Conservation (phyloP, 1,140 invertebrate species). For the Eriocheir sinensis region DNA sequence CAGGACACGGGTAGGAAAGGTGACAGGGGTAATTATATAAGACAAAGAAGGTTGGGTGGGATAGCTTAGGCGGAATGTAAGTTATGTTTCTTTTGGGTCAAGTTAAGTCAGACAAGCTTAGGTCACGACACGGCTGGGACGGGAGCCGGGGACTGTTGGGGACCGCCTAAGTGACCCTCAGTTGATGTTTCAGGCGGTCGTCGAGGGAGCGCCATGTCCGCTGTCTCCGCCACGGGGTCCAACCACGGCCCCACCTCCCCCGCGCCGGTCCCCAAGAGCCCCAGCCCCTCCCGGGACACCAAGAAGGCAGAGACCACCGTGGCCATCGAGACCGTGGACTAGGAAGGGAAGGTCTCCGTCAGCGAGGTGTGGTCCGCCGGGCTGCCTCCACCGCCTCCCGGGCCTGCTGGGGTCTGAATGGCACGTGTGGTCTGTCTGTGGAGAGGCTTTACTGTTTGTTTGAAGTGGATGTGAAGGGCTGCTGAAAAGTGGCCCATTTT, state of each 20-base stretch:
- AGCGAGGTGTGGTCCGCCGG: not conserved
- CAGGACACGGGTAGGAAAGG: too few species aligned
- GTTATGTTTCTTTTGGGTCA: too few species aligned
- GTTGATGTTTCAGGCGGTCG: slow-evolving; percentile 66
- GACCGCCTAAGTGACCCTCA: slow-evolving; percentile 58
- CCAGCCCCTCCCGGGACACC: slow-evolving; percentile 54
- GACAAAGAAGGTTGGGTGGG: too few species aligned
- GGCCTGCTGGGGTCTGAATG: not conserved
- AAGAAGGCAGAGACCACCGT: slow-evolving; percentile 65
- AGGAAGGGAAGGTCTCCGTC: not conserved
- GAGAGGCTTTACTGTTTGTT: not conserved
- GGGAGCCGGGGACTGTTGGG: not conserved
- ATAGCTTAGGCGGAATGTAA: too few species aligned
- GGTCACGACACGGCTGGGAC: too few species aligned
- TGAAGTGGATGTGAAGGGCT: not conserved
- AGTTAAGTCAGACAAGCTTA: too few species aligned
- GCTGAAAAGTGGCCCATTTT: too few species aligned
- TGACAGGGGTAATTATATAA: too few species aligned
- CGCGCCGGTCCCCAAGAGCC: not conserved
- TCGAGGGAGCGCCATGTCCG: slow-evolving; percentile 65
- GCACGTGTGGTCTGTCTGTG: not conserved
- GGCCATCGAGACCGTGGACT: slow-evolving; percentile 72
- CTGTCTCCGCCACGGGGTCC: slow-evolving; percentile 64
- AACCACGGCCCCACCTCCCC: not conserved
- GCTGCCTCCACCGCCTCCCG: not conserved